phyloP scores from a whole-genome alignment of 2,888 invertebrate genomes.

The Choristoneura rosaceana region DNA sequence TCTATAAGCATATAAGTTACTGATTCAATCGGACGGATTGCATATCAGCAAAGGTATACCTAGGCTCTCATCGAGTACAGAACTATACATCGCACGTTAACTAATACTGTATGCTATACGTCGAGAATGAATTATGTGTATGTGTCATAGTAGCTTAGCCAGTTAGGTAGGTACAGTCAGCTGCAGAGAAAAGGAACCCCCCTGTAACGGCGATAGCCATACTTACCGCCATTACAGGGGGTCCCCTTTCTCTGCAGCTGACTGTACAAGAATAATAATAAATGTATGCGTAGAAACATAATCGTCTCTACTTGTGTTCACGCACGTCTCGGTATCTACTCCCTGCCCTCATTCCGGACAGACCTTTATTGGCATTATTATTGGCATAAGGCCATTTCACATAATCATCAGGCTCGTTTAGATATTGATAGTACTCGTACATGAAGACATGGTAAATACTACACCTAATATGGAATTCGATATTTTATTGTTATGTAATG shows the following conservation, averaged over 20 bases:
- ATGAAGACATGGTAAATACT: too few relatives aligned
- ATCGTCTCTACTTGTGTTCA: constrained; percentile 66
- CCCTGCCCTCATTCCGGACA: constrained; percentile 78
- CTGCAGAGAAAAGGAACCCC: too few relatives aligned
- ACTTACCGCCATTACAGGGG: too few relatives aligned
- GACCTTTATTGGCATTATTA: constrained; percentile 32
- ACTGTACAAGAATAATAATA: constrained; percentile 5
- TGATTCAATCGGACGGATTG: too few relatives aligned
- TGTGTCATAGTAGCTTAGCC: background rate
- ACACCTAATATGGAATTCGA: too few relatives aligned
- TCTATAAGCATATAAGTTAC: too few relatives aligned
- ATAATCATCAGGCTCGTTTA: constrained; percentile 6
- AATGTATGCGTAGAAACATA: constrained; percentile 67
- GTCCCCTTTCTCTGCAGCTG: too few relatives aligned
- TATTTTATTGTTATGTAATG: too few relatives aligned
- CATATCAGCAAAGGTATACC: too few relatives aligned
- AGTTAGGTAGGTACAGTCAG: background rate
- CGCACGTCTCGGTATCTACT: constrained; percentile 49
- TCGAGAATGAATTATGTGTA: background rate
- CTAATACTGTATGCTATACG: background rate
- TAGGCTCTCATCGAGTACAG: background rate
- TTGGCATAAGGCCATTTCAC: background rate
- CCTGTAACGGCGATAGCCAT: too few relatives aligned
- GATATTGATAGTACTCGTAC: background rate
- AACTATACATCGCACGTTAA: background rate